A percentile compares a stretch with the other conserved stretches of the same genome.
Conservation (phyloP, 2,888 invertebrate genomes). For the Tyria jacobaeae region DNA sequence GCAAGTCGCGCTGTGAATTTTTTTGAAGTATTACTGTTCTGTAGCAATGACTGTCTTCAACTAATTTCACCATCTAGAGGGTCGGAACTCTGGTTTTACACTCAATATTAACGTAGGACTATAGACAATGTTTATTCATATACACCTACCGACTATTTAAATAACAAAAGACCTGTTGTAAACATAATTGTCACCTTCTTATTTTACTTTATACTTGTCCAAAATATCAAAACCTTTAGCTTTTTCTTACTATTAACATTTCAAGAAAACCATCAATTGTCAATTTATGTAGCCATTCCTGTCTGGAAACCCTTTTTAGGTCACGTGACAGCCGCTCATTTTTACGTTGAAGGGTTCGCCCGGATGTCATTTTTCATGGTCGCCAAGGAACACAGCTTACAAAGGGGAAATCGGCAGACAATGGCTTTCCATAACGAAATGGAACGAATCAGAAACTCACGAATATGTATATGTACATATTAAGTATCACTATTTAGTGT, state of each 20-base stretch:
- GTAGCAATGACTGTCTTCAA: too few relatives aligned
- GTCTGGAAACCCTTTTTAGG: constrained; percentile 26
- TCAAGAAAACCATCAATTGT: neutral
- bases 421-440: constrained; percentile 27
- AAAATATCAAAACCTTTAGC: neutral
- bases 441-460: constrained; percentile 16
- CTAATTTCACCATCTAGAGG: too few relatives aligned
- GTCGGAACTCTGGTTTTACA: too few relatives aligned
- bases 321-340: constrained; percentile 52
- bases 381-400: constrained; percentile 35
- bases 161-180: too few relatives aligned
- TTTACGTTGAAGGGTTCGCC: constrained; percentile 34
- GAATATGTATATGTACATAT: constrained; percentile 21
- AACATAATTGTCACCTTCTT: too few relatives aligned
- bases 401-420: constrained; percentile 32
- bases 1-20: too few relatives aligned
- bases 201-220: neutral
- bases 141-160: too few relatives aligned
- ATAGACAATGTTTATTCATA: too few relatives aligned
- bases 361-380: constrained; percentile 47
- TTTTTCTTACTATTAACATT: neutral
- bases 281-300: constrained; percentile 23
- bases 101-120: neutral
- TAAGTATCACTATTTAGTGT: constrained; percentile 6
- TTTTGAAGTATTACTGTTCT: neutral